phyloP scores from a whole-genome alignment of 2,797 vertebrate species.

The Clarias laeviceps region DNA sequence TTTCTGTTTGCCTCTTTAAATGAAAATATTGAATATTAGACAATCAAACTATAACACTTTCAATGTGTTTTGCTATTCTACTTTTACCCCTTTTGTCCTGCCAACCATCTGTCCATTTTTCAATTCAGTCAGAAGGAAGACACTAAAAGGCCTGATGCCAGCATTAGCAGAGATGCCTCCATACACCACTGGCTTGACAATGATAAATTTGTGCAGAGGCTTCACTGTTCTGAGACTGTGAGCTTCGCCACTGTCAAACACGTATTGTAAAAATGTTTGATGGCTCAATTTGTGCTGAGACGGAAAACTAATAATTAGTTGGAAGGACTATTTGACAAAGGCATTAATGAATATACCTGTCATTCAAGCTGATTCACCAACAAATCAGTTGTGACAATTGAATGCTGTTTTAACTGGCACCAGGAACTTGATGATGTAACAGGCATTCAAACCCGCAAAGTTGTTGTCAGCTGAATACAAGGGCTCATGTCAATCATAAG shows the following conservation, averaged over 20 bases:
- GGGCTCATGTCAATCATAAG: conserved; percentile 31
- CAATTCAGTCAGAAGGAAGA: not conserved
- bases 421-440: conserved; percentile 39
- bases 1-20: not conserved
- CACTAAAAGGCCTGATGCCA: not conserved
- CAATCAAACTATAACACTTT: not conserved
- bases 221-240: conserved; percentile 26
- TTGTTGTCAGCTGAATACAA: conserved; percentile 46
- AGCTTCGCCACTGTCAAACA: conserved; percentile 30
- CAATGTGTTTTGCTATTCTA: not conserved
- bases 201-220: conserved; percentile 26
- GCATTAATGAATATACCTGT: conserved; percentile 52
- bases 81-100: not conserved
- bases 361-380: conserved; percentile 46
- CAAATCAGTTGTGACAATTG: conserved; percentile 56
- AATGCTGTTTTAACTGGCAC: conserved; percentile 52
- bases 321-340: conserved; percentile 46
- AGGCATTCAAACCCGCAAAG: conserved; percentile 35
- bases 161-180: not conserved
- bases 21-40: not conserved
- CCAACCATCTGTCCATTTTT: not conserved
- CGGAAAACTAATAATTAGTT: conserved; percentile 50
- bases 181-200: conserved; percentile 15
- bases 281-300: conserved; percentile 35
- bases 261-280: conserved; percentile 37